Base-by-base conservation (phyloP, 2,113 vertebrate species). In the Ranitomeya imitator region DNA sequence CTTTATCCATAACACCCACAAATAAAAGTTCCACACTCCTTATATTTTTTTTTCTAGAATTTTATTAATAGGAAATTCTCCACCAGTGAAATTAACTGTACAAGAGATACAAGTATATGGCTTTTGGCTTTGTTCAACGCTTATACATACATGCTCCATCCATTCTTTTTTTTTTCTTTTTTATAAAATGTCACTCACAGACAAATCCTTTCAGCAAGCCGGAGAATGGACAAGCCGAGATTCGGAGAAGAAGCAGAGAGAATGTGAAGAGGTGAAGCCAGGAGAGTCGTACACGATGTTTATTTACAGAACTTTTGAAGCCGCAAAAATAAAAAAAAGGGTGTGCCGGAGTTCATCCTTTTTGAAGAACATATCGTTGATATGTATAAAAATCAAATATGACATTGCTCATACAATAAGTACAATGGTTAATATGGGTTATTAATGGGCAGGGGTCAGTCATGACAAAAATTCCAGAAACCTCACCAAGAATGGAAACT, bases 1-100 rank as follows among this genome's bases (percentile, higher is more conserved):
- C 18, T 3, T 1, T 31, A 14, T 18, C 31, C 15, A 16, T 69
- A 23, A n/a, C 2, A 10, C 11, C 12, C 13, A 26, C 26, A 60
- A 45, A 71, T 61, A 67, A 31, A 31, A 76, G 11, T 8, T 60
- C 9, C 16, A 21, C 61, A 79, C 59, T 59, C 8, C 65, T 37
- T 52, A 15, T 37, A 12, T 65, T 73, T 78, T 61, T 10, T 31
- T 88, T 88, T 83, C 79, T 83, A 82, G 52, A 88, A 82, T 61
- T 80, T 88, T 88, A 88, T 88, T 88, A 83, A 61, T 83, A 88
- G 79, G 54, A 88, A 88, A 88, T 88, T 73, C 26, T 88, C 67
- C 78, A 87, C 63, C 54, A 83, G 37, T 82, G 67, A 60, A 88
- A 74, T 60, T 59, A 87, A 69, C 51, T 83, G 78, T 87, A 87